Evolutionary conservation across 2,888 invertebrate genomes (phyloP).

Genomic region (Podotricha telesiphe): DNA sequence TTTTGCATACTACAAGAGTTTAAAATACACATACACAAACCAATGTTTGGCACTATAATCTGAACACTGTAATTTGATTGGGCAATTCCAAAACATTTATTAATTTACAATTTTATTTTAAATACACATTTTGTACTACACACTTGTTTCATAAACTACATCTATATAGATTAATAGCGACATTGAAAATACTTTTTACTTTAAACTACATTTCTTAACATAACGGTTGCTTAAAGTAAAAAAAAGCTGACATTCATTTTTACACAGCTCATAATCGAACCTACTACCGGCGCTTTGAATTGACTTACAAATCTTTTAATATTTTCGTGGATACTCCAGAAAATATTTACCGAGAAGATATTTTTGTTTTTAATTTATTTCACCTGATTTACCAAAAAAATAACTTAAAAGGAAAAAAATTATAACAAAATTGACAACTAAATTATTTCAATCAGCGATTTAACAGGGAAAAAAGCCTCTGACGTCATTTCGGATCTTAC

Average conservation of each 20-base stretch:
- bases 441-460: too few relatives aligned
- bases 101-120: slow-evolving; percentile 4
- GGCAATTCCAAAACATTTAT: background rate
- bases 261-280: too few relatives aligned
- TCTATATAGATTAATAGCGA: background rate
- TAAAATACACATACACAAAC: slow-evolving; percentile 47
- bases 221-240: too few relatives aligned
- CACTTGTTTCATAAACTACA: slow-evolving; percentile 12
- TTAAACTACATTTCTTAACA: too few relatives aligned
- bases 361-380: too few relatives aligned
- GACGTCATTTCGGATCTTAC: slow-evolving; percentile 1
- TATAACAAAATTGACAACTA: too few relatives aligned
- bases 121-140: slow-evolving; percentile 28
- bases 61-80: slow-evolving; percentile 62
- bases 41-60: slow-evolving; percentile 70
- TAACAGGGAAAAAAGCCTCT: background rate
- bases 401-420: too few relatives aligned
- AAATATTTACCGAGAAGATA: too few relatives aligned
- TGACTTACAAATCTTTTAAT: too few relatives aligned
- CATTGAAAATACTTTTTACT: background rate
- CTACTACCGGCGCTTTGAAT: too few relatives aligned
- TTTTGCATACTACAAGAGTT: slow-evolving; percentile 33
- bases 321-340: too few relatives aligned
- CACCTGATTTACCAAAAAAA: background rate
- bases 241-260: too few relatives aligned